These are phyloP conservation scores for Oreochromis niloticus DNA, from an alignment of 2,113 vertebrate species.

Conservation along the genomic window DNA sequence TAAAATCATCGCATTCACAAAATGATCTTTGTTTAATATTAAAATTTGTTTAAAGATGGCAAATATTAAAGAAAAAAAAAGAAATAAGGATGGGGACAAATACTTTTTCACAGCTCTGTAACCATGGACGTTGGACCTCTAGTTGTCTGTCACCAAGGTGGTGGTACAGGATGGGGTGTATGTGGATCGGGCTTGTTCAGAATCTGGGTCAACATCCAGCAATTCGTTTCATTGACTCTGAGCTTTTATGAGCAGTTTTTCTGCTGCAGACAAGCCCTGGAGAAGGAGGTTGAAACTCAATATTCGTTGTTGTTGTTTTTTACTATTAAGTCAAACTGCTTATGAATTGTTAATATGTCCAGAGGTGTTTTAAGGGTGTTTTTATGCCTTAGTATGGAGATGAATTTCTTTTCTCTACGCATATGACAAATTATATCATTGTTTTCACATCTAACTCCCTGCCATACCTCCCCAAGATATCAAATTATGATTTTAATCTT, in stretches of 20 bases:
- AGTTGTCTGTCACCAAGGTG: neutral
- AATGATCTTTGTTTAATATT: neutral
- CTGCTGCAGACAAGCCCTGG: neutral
- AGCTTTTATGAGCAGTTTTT: neutral
- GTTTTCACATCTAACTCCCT: neutral
- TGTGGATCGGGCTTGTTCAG: neutral
- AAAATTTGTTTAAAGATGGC: neutral
- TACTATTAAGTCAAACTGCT: neutral
- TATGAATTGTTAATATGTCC: neutral
- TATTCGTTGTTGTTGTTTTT: neutral
- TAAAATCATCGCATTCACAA: neutral
- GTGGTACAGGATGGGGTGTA: neutral
- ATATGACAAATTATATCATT: neutral
- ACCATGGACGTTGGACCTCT: neutral
- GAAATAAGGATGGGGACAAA: neutral
- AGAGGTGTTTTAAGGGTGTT: neutral
- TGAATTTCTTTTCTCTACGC: neutral
- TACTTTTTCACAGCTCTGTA: neutral
- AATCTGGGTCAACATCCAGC: neutral
- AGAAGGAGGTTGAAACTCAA: neutral
- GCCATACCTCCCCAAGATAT: neutral
- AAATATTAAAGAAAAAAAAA: neutral
- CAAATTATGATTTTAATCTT: neutral
- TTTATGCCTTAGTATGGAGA: neutral
- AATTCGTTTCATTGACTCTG: neutral